Conservation (phyloP, 2,888 invertebrate species). For the Tolmerus cingulatus region DNA sequence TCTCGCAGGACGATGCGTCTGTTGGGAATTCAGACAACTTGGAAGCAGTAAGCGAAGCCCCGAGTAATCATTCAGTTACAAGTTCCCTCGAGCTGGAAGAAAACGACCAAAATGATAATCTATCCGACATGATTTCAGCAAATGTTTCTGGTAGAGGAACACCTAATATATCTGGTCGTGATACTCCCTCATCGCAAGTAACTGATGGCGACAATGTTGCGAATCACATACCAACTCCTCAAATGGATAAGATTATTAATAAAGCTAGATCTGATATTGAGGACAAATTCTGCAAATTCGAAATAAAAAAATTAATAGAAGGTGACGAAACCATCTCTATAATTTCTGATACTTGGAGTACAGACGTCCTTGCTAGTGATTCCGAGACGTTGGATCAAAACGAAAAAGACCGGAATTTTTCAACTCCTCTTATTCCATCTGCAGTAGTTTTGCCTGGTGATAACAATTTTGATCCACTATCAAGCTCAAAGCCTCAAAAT, state of each 20-base stretch:
- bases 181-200: slow-evolving; percentile 94
- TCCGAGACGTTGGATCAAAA: slow-evolving; percentile 90
- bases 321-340: slow-evolving; percentile 96
- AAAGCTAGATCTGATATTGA: slow-evolving; percentile 94
- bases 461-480: slow-evolving; percentile 60
- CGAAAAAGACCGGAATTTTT: slow-evolving; percentile 67
- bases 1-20: slow-evolving; percentile 91
- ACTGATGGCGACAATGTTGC: slow-evolving; percentile 76
- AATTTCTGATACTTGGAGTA: slow-evolving; percentile 98
- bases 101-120: slow-evolving; percentile 89
- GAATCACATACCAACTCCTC: slow-evolving; percentile 64
- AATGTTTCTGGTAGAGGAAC: slow-evolving; percentile 92
- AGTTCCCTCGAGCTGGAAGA: slow-evolving; percentile 88
- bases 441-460: slow-evolving; percentile 63
- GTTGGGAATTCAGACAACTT: slow-evolving; percentile 92
- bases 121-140: slow-evolving; percentile 97
- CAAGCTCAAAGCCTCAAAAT: slow-evolving; percentile 56
- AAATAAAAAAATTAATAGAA: slow-evolving; percentile 81
- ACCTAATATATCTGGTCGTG: slow-evolving; percentile 95
- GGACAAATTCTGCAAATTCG: slow-evolving; percentile 98
- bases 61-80: slow-evolving; percentile 93
- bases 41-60: slow-evolving; percentile 94
- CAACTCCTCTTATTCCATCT: slow-evolving; percentile 63
- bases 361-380: slow-evolving; percentile 96
- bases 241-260: slow-evolving; percentile 71